These are phyloP conservation scores for Drosophila yooni DNA, from an alignment of 2,888 invertebrate genomes.

Conservation along the genomic window DNA sequence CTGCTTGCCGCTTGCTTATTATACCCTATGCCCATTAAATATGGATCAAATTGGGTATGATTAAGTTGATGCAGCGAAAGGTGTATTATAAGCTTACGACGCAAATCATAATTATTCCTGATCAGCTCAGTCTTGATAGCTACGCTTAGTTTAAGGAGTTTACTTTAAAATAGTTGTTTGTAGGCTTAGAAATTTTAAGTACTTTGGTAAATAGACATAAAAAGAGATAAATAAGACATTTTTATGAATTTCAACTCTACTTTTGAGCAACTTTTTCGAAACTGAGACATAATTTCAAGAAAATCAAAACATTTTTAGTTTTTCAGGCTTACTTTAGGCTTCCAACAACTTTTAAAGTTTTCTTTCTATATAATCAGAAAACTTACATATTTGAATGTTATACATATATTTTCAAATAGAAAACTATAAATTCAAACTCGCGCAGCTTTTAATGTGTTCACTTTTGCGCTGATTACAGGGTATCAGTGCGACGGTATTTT, in stretches of 20 bases:
- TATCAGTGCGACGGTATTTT: background rate
- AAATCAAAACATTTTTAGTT: background rate
- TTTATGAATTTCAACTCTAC: background rate
- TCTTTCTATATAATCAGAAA: background rate
- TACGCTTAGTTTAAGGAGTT: background rate
- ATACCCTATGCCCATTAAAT: background rate
- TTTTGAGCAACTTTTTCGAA: background rate
- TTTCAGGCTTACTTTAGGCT: background rate
- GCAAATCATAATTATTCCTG: background rate
- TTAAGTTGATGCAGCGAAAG: background rate
- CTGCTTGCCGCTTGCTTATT: slow-evolving; percentile 10
- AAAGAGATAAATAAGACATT: background rate
- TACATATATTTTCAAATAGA: background rate
- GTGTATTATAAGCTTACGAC: accelerated
- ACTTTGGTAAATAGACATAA: background rate
- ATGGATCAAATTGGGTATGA: background rate
- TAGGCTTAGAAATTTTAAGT: background rate
- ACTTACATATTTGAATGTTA: background rate
- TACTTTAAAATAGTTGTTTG: background rate
- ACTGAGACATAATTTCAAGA: background rate
- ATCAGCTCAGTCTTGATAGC: background rate
- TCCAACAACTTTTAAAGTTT: background rate
- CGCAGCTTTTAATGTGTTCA: background rate
- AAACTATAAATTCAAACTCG: no score
- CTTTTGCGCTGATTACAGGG: background rate